Conservation (phyloP, 2,888 invertebrate species). For the Thalpophila matura region DNA sequence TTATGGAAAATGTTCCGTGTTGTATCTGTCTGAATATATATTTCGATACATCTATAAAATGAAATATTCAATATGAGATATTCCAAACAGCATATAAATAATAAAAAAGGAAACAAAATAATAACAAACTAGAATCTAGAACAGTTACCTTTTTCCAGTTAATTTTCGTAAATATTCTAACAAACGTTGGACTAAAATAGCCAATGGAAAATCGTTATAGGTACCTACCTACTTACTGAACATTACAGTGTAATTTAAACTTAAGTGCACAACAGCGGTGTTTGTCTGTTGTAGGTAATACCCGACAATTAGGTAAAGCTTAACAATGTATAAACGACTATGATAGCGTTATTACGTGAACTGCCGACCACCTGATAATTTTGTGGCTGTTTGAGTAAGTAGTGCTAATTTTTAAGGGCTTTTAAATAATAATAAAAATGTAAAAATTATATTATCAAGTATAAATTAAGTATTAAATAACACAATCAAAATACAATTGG, state of each 20-base stretch:
- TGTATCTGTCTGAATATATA: no score
- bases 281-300: conserved; percentile 52
- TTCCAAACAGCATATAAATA: conserved; percentile 13
- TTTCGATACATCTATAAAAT: no score
- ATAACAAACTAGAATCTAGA: conserved; percentile 23
- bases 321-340: conserved; percentile 50
- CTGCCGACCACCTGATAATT: conserved; percentile 48
- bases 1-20: no score
- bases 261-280: conserved; percentile 45
- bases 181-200: conserved; percentile 36
- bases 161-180: conserved; percentile 45
- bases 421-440: no score
- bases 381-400: conserved; percentile 25
- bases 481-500: no score
- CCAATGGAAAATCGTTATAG: conserved; percentile 37
- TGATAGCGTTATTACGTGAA: conserved; percentile 46
- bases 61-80: background rate
- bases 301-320: conserved; percentile 52
- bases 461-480: no score
- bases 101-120: conserved; percentile 20
- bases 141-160: conserved; percentile 20
- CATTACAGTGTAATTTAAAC: conserved; percentile 52
- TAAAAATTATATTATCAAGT: no score
- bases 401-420: background rate
- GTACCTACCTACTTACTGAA: conserved; percentile 53